Evolutionary conservation across 2,888 invertebrate species (phyloP).

Genomic region (Lordiphosa andalusiaca): DNA sequence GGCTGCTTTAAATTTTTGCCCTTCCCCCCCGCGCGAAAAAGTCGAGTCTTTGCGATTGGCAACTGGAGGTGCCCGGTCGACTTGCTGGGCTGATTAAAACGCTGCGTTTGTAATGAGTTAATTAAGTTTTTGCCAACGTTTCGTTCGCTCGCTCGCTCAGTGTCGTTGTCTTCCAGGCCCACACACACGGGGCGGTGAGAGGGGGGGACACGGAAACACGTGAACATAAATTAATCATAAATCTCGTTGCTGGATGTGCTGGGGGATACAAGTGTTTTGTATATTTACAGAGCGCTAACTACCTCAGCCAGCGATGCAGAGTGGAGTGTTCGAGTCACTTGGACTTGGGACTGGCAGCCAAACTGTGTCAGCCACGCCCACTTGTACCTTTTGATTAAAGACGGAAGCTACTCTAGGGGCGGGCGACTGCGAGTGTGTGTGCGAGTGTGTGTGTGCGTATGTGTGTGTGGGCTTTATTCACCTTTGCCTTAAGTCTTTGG

Average conservation of each 20-base stretch:
- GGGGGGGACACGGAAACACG: conserved; percentile 37
- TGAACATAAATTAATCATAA: conserved; percentile 76
- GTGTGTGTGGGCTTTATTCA: conserved; percentile 19
- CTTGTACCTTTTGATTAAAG: conserved; percentile 59
- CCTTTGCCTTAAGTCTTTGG: conserved; percentile 22
- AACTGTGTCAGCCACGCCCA: conserved; percentile 69
- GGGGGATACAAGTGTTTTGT: conserved; percentile 66
- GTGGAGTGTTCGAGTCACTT: conserved; percentile 14
- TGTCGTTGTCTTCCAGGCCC: conserved; percentile 9
- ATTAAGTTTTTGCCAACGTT: conserved; percentile 75
- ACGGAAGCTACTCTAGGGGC: conserved; percentile 38
- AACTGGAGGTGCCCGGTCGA: conserved; percentile 37
- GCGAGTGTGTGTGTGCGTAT: conserved; percentile 6
- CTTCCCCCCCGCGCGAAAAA: conserved; percentile 26
- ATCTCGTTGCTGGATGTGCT: conserved; percentile 49
- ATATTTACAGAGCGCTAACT: conserved; percentile 58
- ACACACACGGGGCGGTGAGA: neutral
- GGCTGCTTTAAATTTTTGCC: conserved; percentile 64
- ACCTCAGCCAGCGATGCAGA: conserved; percentile 15
- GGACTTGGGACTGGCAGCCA: conserved; percentile 14
- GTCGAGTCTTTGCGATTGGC: conserved; percentile 34
- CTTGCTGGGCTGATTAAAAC: conserved; percentile 65
- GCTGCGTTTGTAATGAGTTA: conserved; percentile 77
- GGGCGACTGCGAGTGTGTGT: conserved; percentile 10
- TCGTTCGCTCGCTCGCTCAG: conserved; percentile 24